These are phyloP conservation scores for Brevipalpus yothersi DNA, from an alignment of 1,140 invertebrate genomes.

Conservation along the genomic window DNA sequence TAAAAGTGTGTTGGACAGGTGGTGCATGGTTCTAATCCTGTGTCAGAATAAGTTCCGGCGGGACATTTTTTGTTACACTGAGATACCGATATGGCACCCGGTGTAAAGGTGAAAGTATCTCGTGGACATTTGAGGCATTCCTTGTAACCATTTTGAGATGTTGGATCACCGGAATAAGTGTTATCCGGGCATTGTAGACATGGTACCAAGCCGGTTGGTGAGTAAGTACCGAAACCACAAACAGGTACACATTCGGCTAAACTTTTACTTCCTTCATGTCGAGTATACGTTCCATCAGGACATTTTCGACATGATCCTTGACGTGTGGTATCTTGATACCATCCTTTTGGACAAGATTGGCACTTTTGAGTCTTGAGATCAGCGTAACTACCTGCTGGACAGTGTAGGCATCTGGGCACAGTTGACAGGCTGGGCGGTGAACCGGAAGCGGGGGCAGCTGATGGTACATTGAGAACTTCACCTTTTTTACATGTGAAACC, in stretches of 20 bases:
- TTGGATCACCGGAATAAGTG: slow-evolving; percentile 64
- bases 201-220: slow-evolving; percentile 73
- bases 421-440: slow-evolving; percentile 20
- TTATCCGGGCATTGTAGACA: slow-evolving; percentile 83
- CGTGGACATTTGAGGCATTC: slow-evolving; percentile 69
- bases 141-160: slow-evolving; percentile 57
- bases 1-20: slow-evolving; percentile 79
- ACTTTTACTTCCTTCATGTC: slow-evolving; percentile 44
- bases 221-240: slow-evolving; percentile 86
- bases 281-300: slow-evolving; percentile 70
- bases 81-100: slow-evolving; percentile 45
- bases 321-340: slow-evolving; percentile 69
- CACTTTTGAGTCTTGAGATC: slow-evolving; percentile 60
- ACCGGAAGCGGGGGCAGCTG: slow-evolving; percentile 41
- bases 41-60: slow-evolving; percentile 77
- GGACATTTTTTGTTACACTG: slow-evolving; percentile 64
- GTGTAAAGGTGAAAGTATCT: slow-evolving; percentile 75
- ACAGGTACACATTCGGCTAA: slow-evolving; percentile 32
- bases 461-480: slow-evolving; percentile 60
- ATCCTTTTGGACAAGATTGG: slow-evolving; percentile 63
- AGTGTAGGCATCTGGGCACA: slow-evolving; percentile 76
- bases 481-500: slow-evolving; percentile 80
- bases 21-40: slow-evolving; percentile 79
- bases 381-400: slow-evolving; percentile 79
- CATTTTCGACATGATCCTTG: slow-evolving; percentile 66